Percentiles rank a stretch among this genome's conserved stretches.
Evolutionary conservation across 1,140 invertebrate species (phyloP).

Genomic region (Drosophila nikananu): DNA sequence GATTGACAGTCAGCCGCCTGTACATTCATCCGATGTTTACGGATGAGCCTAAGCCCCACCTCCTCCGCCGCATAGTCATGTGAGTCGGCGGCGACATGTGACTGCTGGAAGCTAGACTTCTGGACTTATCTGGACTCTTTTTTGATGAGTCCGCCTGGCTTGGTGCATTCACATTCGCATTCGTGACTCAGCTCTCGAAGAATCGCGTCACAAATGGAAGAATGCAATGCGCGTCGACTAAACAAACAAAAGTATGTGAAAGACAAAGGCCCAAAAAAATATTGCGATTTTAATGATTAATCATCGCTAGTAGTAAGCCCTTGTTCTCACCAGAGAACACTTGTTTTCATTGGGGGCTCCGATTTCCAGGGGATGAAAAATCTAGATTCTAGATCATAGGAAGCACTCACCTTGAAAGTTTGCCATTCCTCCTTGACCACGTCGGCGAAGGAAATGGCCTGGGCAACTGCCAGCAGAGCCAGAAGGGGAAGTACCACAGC

Average conservation of each 20-base stretch:
- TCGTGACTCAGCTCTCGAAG: conserved; percentile 25
- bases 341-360: neutral
- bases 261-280: conserved; percentile 45
- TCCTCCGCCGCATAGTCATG: conserved; percentile 25
- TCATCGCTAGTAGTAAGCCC: conserved; percentile 14
- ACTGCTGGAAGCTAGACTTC: conserved; percentile 41
- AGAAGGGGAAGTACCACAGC: conserved; percentile 85
- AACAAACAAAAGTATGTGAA: conserved; percentile 34
- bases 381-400: neutral
- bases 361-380: conserved; percentile 32
- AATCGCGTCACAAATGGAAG: conserved; percentile 37
- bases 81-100: conserved; percentile 46
- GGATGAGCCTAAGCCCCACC: conserved; percentile 35
- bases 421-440: conserved; percentile 91
- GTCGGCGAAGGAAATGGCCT: conserved; percentile 89
- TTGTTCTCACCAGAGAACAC: conserved; percentile 34
- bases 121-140: conserved; percentile 48
- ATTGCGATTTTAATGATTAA: conserved; percentile 28
- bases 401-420: conserved; percentile 90
- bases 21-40: conserved; percentile 36
- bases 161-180: conserved; percentile 29
- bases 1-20: conserved; percentile 6
- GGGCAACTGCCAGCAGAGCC: conserved; percentile 85
- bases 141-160: conserved; percentile 3
- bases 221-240: conserved; percentile 12